Evolutionary conservation across 2,113 vertebrate genomes (phyloP).

Genomic region (Chloropsis cyanopogon): DNA sequence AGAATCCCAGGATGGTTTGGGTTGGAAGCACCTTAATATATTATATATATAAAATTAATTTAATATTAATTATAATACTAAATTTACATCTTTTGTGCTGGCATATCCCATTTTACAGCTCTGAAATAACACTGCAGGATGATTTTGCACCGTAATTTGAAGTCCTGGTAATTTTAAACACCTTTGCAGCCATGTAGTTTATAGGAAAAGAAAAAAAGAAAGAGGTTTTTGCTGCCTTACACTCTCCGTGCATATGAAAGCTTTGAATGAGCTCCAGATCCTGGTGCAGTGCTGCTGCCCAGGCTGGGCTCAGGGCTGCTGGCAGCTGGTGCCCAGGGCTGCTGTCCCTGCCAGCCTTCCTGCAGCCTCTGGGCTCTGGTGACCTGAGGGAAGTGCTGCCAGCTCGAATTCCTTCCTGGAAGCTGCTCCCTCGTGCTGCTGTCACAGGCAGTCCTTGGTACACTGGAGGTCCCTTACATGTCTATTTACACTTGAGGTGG

Average conservation of each 20-base stretch:
- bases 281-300: background rate
- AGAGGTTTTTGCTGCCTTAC: background rate
- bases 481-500: background rate
- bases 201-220: background rate
- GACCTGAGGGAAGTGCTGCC: background rate
- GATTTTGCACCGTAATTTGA: background rate
- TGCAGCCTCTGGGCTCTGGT: background rate
- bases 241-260: fast-evolving
- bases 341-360: background rate
- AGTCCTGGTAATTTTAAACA: background rate
- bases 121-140: background rate
- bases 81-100: background rate
- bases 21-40: background rate
- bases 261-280: background rate
- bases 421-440: background rate
- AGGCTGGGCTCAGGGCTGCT: background rate
- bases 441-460: background rate
- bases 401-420: background rate
- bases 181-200: background rate
- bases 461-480: fast-evolving
- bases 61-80: background rate
- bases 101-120: background rate
- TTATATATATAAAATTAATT: too few species aligned
- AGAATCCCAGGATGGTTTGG: background rate
- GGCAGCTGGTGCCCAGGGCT: background rate